Percentiles rank a stretch among this genome's conserved stretches.
Evolutionary conservation across 2,888 invertebrate species (phyloP).

Genomic region (Pristionchus mayeri): DNA sequence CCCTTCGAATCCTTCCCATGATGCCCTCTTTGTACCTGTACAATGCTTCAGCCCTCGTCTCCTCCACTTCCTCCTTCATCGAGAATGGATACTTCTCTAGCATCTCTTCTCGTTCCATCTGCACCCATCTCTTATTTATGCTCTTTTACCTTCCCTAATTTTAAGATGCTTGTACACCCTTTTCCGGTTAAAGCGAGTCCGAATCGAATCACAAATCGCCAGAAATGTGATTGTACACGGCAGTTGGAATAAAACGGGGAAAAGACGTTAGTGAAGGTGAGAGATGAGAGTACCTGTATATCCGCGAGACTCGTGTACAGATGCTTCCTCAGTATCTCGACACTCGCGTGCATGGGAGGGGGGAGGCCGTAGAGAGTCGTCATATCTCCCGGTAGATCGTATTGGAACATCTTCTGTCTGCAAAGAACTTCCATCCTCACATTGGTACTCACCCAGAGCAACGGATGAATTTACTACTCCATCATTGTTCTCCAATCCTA

Average conservation of each 20-base stretch:
- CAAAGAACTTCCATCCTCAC: constrained; percentile 2
- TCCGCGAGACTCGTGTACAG: constrained; percentile 72
- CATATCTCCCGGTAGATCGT: constrained; percentile 87
- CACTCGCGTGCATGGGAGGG: constrained; percentile 95
- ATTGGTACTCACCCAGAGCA: neutral
- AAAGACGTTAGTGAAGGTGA: no score
- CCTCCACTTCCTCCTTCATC: constrained; percentile 81
- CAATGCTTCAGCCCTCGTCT: constrained; percentile 66
- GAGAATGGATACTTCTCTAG: constrained; percentile 74
- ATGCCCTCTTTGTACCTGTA: constrained; percentile 55
- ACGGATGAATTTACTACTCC: neutral
- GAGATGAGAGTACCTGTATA: constrained; percentile 71
- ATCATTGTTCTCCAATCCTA: neutral
- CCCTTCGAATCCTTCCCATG: neutral
- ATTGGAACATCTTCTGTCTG: constrained; percentile 90
- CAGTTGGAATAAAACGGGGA: no score
- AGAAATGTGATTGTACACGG: no score
- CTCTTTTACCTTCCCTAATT: neutral
- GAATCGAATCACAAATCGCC: no score
- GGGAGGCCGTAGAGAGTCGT: constrained; percentile 94
- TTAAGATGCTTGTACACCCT: no score
- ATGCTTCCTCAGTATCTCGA: constrained; percentile 80
- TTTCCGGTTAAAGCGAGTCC: no score
- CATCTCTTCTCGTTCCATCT: constrained; percentile 72
- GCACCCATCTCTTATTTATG: neutral